Evolutionary conservation across 2,888 invertebrate genomes (phyloP), one percentile per base, ranked within the genome.

Genomic region (Xylophagus ater): DNA sequence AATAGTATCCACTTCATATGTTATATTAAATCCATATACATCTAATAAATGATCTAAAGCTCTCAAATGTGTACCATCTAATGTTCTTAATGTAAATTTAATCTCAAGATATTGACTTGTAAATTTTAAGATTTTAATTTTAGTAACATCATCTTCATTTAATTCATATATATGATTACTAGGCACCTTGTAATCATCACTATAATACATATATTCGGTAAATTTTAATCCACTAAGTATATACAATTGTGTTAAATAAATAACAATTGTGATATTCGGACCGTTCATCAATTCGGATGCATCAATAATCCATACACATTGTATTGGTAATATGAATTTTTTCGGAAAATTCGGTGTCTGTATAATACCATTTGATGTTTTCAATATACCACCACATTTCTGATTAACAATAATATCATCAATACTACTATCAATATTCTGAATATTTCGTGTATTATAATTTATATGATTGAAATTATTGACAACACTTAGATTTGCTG

Each of bases 11-110:
- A 89, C 79, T 57, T 89, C 86, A 59, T 90, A 92, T 18, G 90
- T 92, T 52, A 90, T 78, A 66, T 93, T 92, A 68, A 93, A 90
- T 10, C 92, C 92, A 57, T 82, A 89, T 26, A 89, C 86, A 45
- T 88, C 81, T 44, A 90, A 69, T 20, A 90, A 71, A 39, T 81
- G 77, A 55, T 83, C 76, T 46, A 87, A 67, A 0, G 87, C 88
- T 4, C 92, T 70, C 40, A 90, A 68, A 65, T 92, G 88, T 20
- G 84, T 81, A 7, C 85, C 84, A 57, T 86, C 84, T 43, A 81
- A 66, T 17, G 76, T 69, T 49, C 77, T 70, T 52, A 89, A 70
- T 29, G 72, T 68, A 52, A 92, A 75, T 47, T 83, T 81, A 45
- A 92, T 74, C 41, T 87, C 84, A 46, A 90, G 67, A 49, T 79